phyloP scores from a whole-genome alignment of 2,113 vertebrate species.

The Platanista minor region DNA sequence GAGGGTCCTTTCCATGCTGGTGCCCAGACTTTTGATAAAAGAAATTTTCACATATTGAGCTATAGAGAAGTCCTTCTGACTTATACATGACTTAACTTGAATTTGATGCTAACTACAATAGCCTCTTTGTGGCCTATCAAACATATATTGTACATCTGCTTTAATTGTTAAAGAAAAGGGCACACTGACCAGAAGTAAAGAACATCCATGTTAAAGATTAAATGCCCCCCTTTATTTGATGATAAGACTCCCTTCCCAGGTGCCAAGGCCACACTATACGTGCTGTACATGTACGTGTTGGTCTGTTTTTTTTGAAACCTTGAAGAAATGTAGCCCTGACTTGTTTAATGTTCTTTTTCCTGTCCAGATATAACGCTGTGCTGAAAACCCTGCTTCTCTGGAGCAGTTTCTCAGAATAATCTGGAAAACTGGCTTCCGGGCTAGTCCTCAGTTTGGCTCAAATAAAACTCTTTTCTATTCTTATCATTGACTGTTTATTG shows the following conservation, averaged over 20 bases:
- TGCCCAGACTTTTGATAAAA: not conserved
- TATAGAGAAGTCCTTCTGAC: not conserved
- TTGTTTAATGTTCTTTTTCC: not conserved
- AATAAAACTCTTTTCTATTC: not conserved
- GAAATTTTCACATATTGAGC: not conserved
- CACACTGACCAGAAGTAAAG: not conserved
- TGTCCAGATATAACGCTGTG: not conserved
- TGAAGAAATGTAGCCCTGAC: not conserved
- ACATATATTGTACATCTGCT: not conserved
- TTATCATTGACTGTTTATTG: not conserved
- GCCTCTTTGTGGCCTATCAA: not conserved
- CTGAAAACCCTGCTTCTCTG: not conserved
- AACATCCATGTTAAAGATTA: not conserved
- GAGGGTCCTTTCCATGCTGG: not conserved
- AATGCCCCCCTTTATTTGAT: not conserved
- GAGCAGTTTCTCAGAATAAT: not conserved
- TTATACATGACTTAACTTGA: not conserved
- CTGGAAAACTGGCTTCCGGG: not conserved
- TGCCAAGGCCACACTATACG: not conserved
- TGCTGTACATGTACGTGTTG: fast-evolving
- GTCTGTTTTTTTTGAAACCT: not conserved
- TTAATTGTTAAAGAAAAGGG: not conserved
- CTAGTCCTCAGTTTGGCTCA: not conserved
- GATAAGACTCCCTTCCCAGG: not conserved
- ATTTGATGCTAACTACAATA: not conserved